These are phyloP conservation scores for Pangasianodon gigas DNA, from an alignment of 2,113 vertebrate genomes.

Conservation along the genomic window DNA sequence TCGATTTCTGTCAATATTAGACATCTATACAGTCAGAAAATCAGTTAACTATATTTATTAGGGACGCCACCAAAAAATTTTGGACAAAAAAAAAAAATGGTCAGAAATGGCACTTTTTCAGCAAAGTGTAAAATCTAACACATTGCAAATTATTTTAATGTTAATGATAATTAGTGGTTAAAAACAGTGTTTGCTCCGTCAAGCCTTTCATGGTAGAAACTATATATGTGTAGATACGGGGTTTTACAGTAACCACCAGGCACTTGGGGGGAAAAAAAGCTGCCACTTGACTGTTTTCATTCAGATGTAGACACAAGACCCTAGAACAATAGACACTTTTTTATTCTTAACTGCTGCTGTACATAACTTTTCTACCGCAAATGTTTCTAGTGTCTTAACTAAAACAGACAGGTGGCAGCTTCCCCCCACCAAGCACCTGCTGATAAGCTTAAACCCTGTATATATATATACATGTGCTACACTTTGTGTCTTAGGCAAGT, in stretches of 20 bases:
- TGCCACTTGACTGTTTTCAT: not conserved
- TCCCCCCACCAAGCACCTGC: not conserved
- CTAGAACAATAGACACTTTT: not conserved
- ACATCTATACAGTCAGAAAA: not conserved
- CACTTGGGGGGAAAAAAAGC: not conserved
- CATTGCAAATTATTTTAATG: not conserved
- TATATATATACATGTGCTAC: no score
- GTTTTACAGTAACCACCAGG: not conserved
- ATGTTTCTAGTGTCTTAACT: not conserved
- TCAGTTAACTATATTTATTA: no score
- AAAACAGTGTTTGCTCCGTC: no score
- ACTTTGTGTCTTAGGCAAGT: not conserved
- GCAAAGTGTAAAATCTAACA: no score
- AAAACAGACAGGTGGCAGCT: not conserved
- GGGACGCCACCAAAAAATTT: not conserved
- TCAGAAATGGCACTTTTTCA: no score
- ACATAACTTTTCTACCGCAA: not conserved
- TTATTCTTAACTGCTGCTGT: not conserved
- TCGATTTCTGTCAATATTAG: not conserved
- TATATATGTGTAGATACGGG: not conserved
- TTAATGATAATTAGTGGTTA: not conserved
- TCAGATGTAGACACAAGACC: not conserved
- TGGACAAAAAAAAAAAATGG: not conserved
- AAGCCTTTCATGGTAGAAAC: not conserved
- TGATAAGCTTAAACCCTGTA: not conserved